A percentile compares a stretch with the other conserved stretches of the same genome.
Conservation (phyloP, 2,888 invertebrate species). For the Ormyrus nitidulus region DNA sequence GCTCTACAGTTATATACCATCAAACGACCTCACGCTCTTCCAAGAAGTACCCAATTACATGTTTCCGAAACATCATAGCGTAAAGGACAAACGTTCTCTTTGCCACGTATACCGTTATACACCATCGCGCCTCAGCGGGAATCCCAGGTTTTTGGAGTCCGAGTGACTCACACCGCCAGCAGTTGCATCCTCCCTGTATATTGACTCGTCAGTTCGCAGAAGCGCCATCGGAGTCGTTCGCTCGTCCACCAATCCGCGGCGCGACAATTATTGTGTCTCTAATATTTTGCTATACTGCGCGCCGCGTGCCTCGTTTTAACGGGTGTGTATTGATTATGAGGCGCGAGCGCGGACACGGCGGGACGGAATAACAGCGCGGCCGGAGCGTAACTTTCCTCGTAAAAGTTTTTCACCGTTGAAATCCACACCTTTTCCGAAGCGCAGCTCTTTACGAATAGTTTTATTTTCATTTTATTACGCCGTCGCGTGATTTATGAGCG, state of each 20-base stretch:
- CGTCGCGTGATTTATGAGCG: slow-evolving; percentile 13
- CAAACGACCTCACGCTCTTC: too few species aligned
- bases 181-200: neutral
- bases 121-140: too few species aligned
- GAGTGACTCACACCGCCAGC: too few species aligned
- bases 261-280: slow-evolving; percentile 19
- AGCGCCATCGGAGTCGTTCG: neutral
- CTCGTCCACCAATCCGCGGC: neutral
- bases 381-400: slow-evolving; percentile 14
- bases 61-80: too few species aligned
- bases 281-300: neutral
- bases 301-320: neutral
- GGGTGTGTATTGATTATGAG: too few species aligned
- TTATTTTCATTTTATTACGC: neutral
- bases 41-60: too few species aligned
- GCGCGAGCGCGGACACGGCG: neutral
- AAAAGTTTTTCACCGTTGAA: slow-evolving; percentile 21
- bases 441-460: neutral
- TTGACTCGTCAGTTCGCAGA: neutral
- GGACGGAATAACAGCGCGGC: neutral
- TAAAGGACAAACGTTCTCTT: too few species aligned
- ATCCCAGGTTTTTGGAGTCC: too few species aligned
- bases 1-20: too few species aligned
- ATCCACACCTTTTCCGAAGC: slow-evolving; percentile 1
- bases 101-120: too few species aligned